A percentile compares a stretch with the other conserved stretches of the same genome.
phyloP scores from a whole-genome alignment of 1,140 invertebrate genomes.

The Cataglyphis hispanica region DNA sequence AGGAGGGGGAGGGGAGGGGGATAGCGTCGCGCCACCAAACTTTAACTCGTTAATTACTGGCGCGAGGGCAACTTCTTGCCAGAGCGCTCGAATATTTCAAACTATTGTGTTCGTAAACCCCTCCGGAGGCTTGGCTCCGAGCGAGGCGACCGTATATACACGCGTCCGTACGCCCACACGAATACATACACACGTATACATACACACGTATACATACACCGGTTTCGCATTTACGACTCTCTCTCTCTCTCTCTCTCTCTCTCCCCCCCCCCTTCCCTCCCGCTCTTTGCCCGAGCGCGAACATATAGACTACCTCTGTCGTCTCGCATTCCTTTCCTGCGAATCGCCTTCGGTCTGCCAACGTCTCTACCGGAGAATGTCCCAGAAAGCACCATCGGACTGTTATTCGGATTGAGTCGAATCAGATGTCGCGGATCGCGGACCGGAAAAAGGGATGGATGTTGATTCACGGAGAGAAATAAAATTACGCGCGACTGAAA shows the following conservation, averaged over 20 bases:
- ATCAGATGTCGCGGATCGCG: conserved; percentile 78
- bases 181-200: neutral
- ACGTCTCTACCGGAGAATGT: conserved; percentile 79
- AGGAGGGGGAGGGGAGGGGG: conserved; percentile 46
- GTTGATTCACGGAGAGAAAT: conserved; percentile 20
- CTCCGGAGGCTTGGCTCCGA: conserved; percentile 77
- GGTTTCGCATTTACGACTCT: conserved; percentile 44
- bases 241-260: too few species aligned
- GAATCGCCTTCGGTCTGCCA: conserved; percentile 69
- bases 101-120: conserved; percentile 86
- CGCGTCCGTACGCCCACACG: conserved; percentile 46
- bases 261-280: too few species aligned
- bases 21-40: conserved; percentile 85
- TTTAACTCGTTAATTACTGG: conserved; percentile 87
- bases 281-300: conserved; percentile 34
- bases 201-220: conserved; percentile 53
- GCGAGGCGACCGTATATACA: conserved; percentile 69
- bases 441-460: conserved; percentile 68
- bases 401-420: conserved; percentile 56
- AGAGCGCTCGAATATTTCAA: conserved; percentile 86
- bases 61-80: conserved; percentile 86
- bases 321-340: conserved; percentile 52
- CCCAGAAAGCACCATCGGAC: conserved; percentile 74
- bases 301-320: conserved; percentile 43
- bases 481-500: conserved; percentile 17